Base-by-base conservation (phyloP, 1,140 invertebrate genomes). In the Drosophila mauritiana region DNA sequence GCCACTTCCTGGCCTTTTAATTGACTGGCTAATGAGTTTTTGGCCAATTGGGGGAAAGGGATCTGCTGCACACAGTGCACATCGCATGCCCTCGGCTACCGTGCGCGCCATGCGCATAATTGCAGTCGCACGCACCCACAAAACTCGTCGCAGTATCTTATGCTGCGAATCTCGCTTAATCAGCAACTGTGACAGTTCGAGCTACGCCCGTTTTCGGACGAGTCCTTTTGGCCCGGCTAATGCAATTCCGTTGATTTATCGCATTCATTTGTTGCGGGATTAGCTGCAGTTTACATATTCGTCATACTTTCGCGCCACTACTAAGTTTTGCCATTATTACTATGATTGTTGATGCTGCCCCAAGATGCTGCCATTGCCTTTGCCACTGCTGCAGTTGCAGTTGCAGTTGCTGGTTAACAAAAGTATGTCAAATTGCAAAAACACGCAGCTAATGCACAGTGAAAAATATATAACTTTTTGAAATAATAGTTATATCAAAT, bases 221-320 rank as follows among this genome's bases (percentile, higher is more conserved):
- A 59, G 53, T 62, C 59, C 80, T 57, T 40, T 42, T 49, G 27
- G 13, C 51, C 46, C n/a, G 51, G 83, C 83, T 86, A 86, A 88
- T 89, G 84, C 85, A 89, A 84, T 90, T 89, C 80, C 84, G 49
- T 69, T 89, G 84, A 89, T 89, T 89, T 84, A 89, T 89, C 84
- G 80, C 84, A 89, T 89, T 89, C 76, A 89, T 89, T 89, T 89
- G 84, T 89, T 89, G 84, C 76, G 80, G 84, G 84, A 90, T 89
- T 89, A 88, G 77, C 67, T 67, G 74, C 46, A 22, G 83, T 88
- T 88, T 88, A 88, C 84, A 83, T 89, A 88, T 88, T 88, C 83
- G 83, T 88, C 83, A 88, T 88, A 88, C 83, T 88, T 88, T 88
- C 84, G 83, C 84, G 83, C 72, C 78, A 79, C 83, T 80, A 88